Evolutionary conservation across 2,888 invertebrate species (phyloP).

Genomic region (Meandrusa payeni): DNA sequence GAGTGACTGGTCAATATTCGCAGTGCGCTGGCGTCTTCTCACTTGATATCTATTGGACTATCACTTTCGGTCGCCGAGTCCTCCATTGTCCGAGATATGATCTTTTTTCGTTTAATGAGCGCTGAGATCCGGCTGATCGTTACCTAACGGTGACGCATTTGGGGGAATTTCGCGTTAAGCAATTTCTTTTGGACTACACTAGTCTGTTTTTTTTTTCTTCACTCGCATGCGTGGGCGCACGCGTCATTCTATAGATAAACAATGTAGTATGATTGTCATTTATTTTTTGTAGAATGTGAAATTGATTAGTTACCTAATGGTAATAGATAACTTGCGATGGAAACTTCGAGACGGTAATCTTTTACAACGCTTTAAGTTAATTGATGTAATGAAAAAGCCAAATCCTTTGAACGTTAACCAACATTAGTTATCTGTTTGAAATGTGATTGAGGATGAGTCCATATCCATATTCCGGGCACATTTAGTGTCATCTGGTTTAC

Average conservation of each 20-base stretch:
- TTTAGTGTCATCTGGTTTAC: too few species aligned
- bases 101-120: conserved; percentile 72
- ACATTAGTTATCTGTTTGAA: too few species aligned
- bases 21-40: conserved; percentile 55
- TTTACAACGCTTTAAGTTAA: too few species aligned
- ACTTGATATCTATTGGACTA: conserved; percentile 67
- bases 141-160: conserved; percentile 72
- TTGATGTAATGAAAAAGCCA: too few species aligned
- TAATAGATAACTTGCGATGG: too few species aligned
- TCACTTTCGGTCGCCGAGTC: conserved; percentile 73
- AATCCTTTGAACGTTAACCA: too few species aligned
- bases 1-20: conserved; percentile 53
- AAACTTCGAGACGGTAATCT: too few species aligned
- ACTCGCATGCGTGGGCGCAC: conserved; percentile 34
- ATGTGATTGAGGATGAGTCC: too few species aligned
- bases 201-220: conserved; percentile 17
- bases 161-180: conserved; percentile 58
- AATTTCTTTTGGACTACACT: conserved; percentile 45
- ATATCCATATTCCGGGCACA: too few species aligned
- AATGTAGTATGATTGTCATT: conserved; percentile 26
- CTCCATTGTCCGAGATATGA: conserved; percentile 71
- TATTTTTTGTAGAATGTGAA: conserved; percentile 41
- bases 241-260: conserved; percentile 6
- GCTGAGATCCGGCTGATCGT: conserved; percentile 70
- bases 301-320: conserved; percentile 37